phyloP scores from a whole-genome alignment of 2,888 invertebrate species.

The Leptothorax acervorum region DNA sequence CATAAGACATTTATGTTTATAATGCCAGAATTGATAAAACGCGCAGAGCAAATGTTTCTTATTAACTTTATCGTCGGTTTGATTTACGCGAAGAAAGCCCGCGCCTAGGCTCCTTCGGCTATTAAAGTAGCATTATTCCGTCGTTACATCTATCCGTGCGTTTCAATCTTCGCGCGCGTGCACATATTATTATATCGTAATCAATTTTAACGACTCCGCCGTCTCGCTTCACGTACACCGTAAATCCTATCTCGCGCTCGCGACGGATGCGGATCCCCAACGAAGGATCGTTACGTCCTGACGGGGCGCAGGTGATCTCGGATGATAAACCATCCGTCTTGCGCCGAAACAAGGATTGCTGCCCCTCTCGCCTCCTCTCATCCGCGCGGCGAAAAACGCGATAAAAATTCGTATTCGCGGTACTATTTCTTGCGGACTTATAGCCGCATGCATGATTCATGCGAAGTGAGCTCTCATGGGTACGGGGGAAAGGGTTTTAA shows the following conservation, averaged over 20 bases:
- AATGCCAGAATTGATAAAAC: slow-evolving; percentile 7
- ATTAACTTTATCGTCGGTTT: slow-evolving; percentile 22
- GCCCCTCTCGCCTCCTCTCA: background rate
- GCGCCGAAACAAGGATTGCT: slow-evolving; percentile 16
- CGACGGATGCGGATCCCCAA: slow-evolving; percentile 8
- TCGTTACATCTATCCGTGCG: slow-evolving; percentile 43
- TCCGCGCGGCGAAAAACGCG: background rate
- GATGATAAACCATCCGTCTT: slow-evolving; percentile 18
- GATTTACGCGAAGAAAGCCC: slow-evolving; percentile 4
- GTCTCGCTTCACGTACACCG: slow-evolving; percentile 1
- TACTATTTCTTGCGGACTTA: slow-evolving; percentile 19
- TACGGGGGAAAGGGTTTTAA: slow-evolving; percentile 13
- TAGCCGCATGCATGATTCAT: slow-evolving; percentile 41
- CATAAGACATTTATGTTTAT: background rate
- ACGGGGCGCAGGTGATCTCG: background rate
- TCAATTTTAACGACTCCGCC: slow-evolving; percentile 49
- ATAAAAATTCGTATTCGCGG: slow-evolving; percentile 36
- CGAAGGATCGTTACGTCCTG: slow-evolving; percentile 30
- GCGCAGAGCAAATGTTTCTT: slow-evolving; percentile 37
- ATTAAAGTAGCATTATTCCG: slow-evolving; percentile 49
- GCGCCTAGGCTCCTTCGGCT: slow-evolving; percentile 5
- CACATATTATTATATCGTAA: slow-evolving; percentile 54
- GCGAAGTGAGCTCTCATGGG: background rate
- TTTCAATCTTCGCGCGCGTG: slow-evolving; percentile 50
- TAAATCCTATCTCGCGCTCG: slow-evolving; percentile 22